Evolutionary conservation across 2,888 invertebrate species (phyloP).

Genomic region (Chymomyza caudatula): DNA sequence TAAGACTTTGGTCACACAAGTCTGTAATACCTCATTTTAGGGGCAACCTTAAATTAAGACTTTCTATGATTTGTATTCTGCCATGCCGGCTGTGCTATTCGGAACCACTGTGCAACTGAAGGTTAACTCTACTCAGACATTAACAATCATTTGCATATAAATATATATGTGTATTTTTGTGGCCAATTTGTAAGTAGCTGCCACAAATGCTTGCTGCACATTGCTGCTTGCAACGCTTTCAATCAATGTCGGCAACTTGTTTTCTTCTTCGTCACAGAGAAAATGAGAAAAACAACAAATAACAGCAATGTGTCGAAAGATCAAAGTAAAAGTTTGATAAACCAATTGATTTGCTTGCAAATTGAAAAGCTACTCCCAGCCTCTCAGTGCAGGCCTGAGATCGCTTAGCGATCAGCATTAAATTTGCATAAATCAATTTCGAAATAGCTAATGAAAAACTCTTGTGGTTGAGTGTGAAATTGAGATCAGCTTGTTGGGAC

Average conservation of each 20-base stretch:
- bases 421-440: constrained; percentile 66
- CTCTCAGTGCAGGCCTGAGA: too few species aligned
- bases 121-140: background rate
- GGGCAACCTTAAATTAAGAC: too few species aligned
- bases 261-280: background rate
- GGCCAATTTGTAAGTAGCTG: background rate
- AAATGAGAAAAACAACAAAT: constrained; percentile 2
- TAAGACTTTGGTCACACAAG: too few species aligned
- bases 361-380: background rate
- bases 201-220: background rate
- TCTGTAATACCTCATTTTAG: too few species aligned
- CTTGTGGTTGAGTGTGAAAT: constrained; percentile 27
- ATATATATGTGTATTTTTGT: background rate
- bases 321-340: constrained; percentile 13
- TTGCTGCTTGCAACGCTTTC: background rate
- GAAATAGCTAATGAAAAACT: constrained; percentile 8
- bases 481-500: constrained; percentile 34
- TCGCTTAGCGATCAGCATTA: constrained; percentile 10
- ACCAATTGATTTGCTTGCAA: constrained; percentile 4
- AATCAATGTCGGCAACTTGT: constrained; percentile 2
- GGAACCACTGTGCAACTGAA: background rate
- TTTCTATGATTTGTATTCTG: too few species aligned
- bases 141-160: background rate
- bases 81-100: too few species aligned
- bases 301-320: background rate